Evolutionary conservation across 2,113 vertebrate species (phyloP), one percentile per base, ranked within the genome.

Genomic region (Cryptomyrus ogoouensis): DNA sequence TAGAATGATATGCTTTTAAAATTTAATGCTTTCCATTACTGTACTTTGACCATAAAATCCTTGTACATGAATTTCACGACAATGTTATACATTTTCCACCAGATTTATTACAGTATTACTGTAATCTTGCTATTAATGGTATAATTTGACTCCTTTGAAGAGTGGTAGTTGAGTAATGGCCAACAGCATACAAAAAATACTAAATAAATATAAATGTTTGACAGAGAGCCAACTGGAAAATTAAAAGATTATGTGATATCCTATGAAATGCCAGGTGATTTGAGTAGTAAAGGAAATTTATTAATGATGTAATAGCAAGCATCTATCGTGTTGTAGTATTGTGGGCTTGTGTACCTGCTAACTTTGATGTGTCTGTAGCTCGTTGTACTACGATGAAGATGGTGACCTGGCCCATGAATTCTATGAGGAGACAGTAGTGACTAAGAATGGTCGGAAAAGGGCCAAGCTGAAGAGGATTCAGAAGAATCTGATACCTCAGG

Each of bases 401-500:
- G 98, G 98, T 1, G 98, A 99, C 92, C 96, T 99, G 90, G 98
- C 98, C 90, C 98, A 99, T 15, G 98, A 99, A 91, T 99, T 99
- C 94, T 99, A 99, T 46, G 98, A 99, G 94, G 98, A 99, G 94
- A 98, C 97, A 66, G 96, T 99, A 95, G 96, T 99, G 94, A 99
- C 97, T 91, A 99, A 98, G 95, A 99, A 99, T 1, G 98, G 98
- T 24, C 96, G 97, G 86, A 99, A 97, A 94, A 98, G 97, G 89
- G 97, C 98, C 90, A 99, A 99, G 94, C 97, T 99, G 95, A 99
- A 97, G 94, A 96, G 97, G 93, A 97, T 99, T 91, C 96, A 98
- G 39, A 99, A 98, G 96, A 99, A 99, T 94, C 95, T 99, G 93
- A 97, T 97, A 95, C 97, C 98, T 97, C 98, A 99, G 98, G 98